Percentiles rank a stretch among this genome's conserved stretches.
Evolutionary conservation across 2,888 invertebrate genomes (phyloP).

Genomic region (Xylocampa areola): DNA sequence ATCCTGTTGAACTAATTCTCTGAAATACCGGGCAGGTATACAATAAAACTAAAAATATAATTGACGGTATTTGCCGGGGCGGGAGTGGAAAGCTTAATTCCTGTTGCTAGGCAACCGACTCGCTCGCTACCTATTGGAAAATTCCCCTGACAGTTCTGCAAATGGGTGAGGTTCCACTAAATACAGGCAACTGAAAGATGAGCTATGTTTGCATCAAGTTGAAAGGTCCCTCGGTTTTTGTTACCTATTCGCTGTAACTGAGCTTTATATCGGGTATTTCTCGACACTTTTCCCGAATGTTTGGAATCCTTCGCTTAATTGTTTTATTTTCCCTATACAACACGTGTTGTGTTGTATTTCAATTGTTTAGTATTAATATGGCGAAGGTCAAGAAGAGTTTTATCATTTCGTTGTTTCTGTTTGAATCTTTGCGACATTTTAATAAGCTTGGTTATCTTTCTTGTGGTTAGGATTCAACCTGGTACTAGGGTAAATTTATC

Average conservation of each 20-base stretch:
- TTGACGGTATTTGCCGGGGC: constrained; percentile 25
- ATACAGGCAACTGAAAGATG: constrained; percentile 10
- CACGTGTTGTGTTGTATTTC: too few species aligned
- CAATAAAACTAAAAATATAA: constrained; percentile 48
- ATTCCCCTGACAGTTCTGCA: constrained; percentile 42
- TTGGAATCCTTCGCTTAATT: background rate
- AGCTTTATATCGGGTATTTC: constrained; percentile 26
- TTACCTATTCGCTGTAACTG: constrained; percentile 14
- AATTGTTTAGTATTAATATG: too few species aligned
- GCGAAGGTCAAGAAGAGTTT: too few species aligned
- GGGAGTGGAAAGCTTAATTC: constrained; percentile 20
- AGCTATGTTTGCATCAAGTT: constrained; percentile 28
- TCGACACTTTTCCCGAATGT: background rate
- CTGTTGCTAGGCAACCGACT: constrained; percentile 50
- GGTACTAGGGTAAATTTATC: too few species aligned
- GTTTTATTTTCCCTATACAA: too few species aligned
- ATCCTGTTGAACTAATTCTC: constrained; percentile 26
- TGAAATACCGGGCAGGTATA: constrained; percentile 12
- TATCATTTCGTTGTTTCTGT: too few species aligned
- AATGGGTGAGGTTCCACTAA: constrained; percentile 26
- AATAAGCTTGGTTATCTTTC: too few species aligned
- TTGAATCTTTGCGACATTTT: too few species aligned
- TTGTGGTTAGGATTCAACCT: too few species aligned
- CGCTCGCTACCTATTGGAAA: constrained; percentile 34
- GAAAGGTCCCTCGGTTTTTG: constrained; percentile 28